phyloP scores from a whole-genome alignment of 2,113 vertebrate genomes.

The Ploceus nigricollis region DNA sequence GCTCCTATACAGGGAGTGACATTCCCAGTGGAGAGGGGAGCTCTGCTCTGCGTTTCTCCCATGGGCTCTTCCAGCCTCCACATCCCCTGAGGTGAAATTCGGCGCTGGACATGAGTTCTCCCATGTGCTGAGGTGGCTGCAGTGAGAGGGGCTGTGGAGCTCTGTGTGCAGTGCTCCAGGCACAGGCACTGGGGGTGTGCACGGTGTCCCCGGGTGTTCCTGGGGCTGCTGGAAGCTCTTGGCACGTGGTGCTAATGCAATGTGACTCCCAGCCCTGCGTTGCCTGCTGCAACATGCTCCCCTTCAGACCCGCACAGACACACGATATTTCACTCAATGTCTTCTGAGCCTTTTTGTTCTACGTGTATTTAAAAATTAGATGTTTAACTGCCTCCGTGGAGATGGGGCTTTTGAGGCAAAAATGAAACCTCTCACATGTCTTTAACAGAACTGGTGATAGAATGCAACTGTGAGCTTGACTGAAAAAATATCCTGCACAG shows the following conservation, averaged over 20 bases:
- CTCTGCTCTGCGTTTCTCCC: not conserved
- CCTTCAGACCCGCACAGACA: not conserved
- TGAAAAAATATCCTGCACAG: not conserved
- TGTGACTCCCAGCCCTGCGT: not conserved
- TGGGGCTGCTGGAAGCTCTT: not conserved
- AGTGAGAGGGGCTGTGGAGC: not conserved
- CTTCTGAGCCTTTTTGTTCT: not conserved
- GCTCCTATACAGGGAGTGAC: not conserved
- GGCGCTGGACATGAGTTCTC: not conserved
- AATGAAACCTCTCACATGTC: not conserved
- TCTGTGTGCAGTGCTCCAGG: not conserved
- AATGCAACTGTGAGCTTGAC: not conserved
- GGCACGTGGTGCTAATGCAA: not conserved
- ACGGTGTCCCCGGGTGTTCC: rapidly evolving
- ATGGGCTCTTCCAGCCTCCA: not conserved
- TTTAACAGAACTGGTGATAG: not conserved
- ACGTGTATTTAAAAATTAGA: not conserved
- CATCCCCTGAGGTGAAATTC: not conserved
- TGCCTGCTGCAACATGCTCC: conserved; percentile 11
- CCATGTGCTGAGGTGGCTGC: not conserved
- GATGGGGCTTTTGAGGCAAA: not conserved
- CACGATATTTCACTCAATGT: not conserved
- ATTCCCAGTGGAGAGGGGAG: not conserved
- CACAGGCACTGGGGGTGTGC: not conserved
- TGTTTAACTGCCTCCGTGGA: not conserved